These are phyloP conservation scores for Drosophila seclusa DNA, from an alignment of 2,888 invertebrate genomes.

Conservation along the genomic window DNA sequence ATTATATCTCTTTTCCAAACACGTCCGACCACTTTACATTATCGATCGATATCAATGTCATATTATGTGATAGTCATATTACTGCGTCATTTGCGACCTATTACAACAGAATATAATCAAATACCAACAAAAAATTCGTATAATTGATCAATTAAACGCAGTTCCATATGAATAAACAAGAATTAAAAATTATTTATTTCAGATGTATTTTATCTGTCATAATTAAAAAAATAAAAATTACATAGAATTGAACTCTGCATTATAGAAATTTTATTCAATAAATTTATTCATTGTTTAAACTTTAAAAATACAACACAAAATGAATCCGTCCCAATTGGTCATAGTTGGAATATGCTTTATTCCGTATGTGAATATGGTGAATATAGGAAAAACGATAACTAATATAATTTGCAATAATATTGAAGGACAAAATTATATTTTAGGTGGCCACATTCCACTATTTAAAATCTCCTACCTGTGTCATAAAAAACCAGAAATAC, in stretches of 20 bases:
- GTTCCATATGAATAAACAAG: not conserved
- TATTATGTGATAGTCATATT: not conserved
- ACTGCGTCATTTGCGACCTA: rapidly evolving
- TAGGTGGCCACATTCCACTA: not conserved
- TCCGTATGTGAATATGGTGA: not conserved
- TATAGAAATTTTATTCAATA: not conserved
- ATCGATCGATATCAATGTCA: too few relatives aligned
- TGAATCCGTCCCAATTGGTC: not conserved
- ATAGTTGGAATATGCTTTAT: not conserved
- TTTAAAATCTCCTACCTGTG: not conserved
- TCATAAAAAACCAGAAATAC: not conserved
- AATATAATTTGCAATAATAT: not conserved
- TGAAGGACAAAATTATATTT: not conserved
- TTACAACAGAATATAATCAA: too few relatives aligned
- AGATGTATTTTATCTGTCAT: not conserved
- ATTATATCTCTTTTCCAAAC: too few relatives aligned
- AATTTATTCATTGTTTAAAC: not conserved
- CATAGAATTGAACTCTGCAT: not conserved
- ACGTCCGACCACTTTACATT: too few relatives aligned
- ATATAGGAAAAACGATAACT: not conserved
- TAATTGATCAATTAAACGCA: not conserved
- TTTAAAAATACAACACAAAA: not conserved
- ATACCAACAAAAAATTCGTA: not conserved
- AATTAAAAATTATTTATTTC: not conserved
- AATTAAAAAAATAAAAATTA: not conserved